Base-by-base conservation (phyloP, 2,888 invertebrate genomes). In the Reticulitermes lucifugus region DNA sequence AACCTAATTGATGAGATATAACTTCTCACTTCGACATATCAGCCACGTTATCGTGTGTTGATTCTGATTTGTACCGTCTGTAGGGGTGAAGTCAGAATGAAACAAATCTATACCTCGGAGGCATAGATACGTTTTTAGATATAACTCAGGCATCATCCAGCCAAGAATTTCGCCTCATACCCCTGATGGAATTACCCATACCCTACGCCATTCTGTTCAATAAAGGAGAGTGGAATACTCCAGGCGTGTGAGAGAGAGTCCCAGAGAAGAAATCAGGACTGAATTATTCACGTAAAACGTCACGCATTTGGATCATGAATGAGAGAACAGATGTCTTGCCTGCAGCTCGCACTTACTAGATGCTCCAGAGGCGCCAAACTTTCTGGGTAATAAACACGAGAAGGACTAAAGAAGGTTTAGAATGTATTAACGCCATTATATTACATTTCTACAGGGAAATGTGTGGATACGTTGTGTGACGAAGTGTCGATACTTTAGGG, bases 221-320 rank as follows among this genome's bases (percentile, higher is more conserved):
- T 79, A 79, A 79, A 29, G 55, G 79, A 79, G 29, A 79, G 79
- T 79, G 79, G 79, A n/a, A 51, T n/a, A 60, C 60, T 18, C 35
- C 3, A 35, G 60, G 60, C 21, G 6, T 10, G n/a, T 41, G 41
- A 41, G 14, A 41, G 35, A 73, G 73, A 35, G 73, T 29, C 35
- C 41, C 41, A 41, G 10, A 71, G 71, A 73, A 41, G 41, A 73
- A 73, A 73, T 73, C 12, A 18, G 14, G 35, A 41, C 41, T 80
- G 80, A 80, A 80, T 80, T 80, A 80, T 80, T 80, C 35, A 80
- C 41, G 80, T 21, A 35, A 73, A 73, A 41, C 41, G 73, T 41
- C 73, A 41, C 41, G 12, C n/a, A 65, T 9, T 65, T 65, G n/a
- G 25, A 10, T 65, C n/a, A n/a, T n/a, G 65, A 65, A 65, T 65